Base-by-base conservation (phyloP, 2,113 vertebrate genomes). In the Pterocles burchelli region DNA sequence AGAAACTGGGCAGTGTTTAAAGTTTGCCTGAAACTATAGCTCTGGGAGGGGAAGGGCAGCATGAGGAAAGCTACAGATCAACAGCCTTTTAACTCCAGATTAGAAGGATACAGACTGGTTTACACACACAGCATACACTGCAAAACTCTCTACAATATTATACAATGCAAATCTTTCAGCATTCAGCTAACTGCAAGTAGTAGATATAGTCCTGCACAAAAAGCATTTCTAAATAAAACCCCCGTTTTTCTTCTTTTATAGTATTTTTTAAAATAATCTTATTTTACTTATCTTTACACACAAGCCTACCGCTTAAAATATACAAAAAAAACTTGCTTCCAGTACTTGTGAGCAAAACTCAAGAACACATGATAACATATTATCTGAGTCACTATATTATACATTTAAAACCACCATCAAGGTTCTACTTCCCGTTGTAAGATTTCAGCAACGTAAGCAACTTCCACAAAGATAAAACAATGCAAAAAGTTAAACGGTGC, bases 401-500 rank as follows among this genome's bases (percentile, higher is more conserved):
- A 52, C 7, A n/a, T 2, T 10, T 6, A 65, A 31, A 46, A 52
- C 3, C 17, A 17, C 15, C 52, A 46, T 13, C 31, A 24, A 58
- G 28, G 7, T 28, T 43, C 34, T 28, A 59, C 16, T 77, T 89
- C n/a, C 36, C 12, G 0, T 19, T 34, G 2, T 26, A 71, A 46
- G 11, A 89, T 12, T 45, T 28, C 85, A 57, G 46, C 45, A 86
- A 52, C 14, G 3, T 2, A 51, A 61, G 17, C 41, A 54, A 52
- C 19, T 41, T 13, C 29, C 45, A 62, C 5, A n/a, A 66, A 74
- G 74, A 59, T 10, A 57, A 75, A 46, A 3, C 19, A 36, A 31
- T 0, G 17, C 31, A 17, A 43, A 13, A 73, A 74, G 24, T 52
- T 68, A 52, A 49, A 22, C 0, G 7, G 29, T 3, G 31, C 10